A percentile compares a stretch with the other conserved stretches of the same genome.
Evolutionary conservation across 2,888 invertebrate species (phyloP).

Genomic region (Oxyteleia sp.): DNA sequence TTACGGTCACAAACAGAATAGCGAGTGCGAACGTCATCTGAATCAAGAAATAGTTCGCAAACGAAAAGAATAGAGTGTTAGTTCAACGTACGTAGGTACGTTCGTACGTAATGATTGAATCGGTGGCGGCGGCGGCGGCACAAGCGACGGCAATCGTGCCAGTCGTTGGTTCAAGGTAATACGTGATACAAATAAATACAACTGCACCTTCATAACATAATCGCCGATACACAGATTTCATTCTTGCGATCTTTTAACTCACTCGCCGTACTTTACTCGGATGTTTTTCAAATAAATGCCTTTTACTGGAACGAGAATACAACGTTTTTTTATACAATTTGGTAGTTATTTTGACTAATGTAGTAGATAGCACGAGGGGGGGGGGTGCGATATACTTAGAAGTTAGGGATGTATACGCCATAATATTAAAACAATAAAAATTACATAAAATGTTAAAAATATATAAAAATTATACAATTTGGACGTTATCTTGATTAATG

Average conservation of each 20-base stretch:
- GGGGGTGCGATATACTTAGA: no score
- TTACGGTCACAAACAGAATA: conserved; percentile 72
- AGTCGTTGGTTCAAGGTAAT: conserved; percentile 71
- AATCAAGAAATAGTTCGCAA: conserved; percentile 70
- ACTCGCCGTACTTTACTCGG: no score
- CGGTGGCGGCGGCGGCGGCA: conserved; percentile 51
- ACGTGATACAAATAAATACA: conserved; percentile 62
- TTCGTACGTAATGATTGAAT: conserved; percentile 70
- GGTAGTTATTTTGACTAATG: no score
- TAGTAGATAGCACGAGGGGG: no score
- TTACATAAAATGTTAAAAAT: no score
- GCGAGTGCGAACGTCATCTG: conserved; percentile 62
- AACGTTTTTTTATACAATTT: no score
- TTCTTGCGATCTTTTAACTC: conserved; percentile 11
- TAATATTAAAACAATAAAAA: no score
- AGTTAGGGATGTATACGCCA: no score
- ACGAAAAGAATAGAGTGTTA: conserved; percentile 63
- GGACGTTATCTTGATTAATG: no score
- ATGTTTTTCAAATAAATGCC: no score
- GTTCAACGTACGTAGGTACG: conserved; percentile 61
- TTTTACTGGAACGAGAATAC: no score
- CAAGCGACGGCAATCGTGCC: conserved; percentile 52
- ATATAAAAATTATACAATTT: no score
- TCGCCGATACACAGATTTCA: conserved; percentile 32
- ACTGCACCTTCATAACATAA: conserved; percentile 69